Percentiles rank a stretch among this genome's conserved stretches.
phyloP scores from a whole-genome alignment of 2,797 vertebrate genomes.

The Bradypodion ventrale region DNA sequence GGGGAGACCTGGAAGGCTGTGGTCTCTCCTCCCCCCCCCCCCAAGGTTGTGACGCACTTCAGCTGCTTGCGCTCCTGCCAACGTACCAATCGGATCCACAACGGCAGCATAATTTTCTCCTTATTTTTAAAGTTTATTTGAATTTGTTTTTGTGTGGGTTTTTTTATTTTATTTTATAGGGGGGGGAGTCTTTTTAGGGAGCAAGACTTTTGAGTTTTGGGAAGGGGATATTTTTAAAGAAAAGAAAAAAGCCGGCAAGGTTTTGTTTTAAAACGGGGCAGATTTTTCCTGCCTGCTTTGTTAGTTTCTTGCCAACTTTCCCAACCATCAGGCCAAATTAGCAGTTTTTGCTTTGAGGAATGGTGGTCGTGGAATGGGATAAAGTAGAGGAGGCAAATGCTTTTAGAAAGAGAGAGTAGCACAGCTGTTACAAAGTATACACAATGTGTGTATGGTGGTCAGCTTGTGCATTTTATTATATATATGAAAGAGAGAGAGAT shows the following conservation, averaged over 20 bases:
- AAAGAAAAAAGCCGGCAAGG: slow-evolving; percentile 31
- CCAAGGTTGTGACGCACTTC: neutral
- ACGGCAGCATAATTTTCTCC: slow-evolving; percentile 48
- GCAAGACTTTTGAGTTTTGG: slow-evolving; percentile 34
- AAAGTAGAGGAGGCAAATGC: neutral
- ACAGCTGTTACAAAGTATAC: slow-evolving; percentile 9
- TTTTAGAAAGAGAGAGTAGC: slow-evolving; percentile 27
- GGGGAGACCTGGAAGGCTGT: neutral
- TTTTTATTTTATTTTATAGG: slow-evolving; percentile 49
- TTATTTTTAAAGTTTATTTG: slow-evolving; percentile 60
- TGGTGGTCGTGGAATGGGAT: slow-evolving; percentile 3
- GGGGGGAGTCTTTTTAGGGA: slow-evolving; percentile 36
- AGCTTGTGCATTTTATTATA: slow-evolving; percentile 42
- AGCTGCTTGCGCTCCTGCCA: slow-evolving; percentile 40
- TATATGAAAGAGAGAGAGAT: slow-evolving; percentile 41
- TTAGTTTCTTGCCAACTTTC: slow-evolving; percentile 35
- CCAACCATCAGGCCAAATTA: slow-evolving; percentile 23
- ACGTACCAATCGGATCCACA: slow-evolving; percentile 62
- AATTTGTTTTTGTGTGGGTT: slow-evolving; percentile 49
- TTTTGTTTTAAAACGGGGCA: slow-evolving; percentile 67
- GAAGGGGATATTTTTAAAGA: slow-evolving; percentile 39
- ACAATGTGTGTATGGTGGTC: neutral
- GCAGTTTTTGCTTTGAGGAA: slow-evolving; percentile 19
- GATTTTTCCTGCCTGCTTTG: slow-evolving; percentile 74
- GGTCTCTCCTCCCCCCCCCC: neutral